Evolutionary conservation across 2,797 vertebrate species (phyloP).

Genomic region (Cyprinodon diabolis): DNA sequence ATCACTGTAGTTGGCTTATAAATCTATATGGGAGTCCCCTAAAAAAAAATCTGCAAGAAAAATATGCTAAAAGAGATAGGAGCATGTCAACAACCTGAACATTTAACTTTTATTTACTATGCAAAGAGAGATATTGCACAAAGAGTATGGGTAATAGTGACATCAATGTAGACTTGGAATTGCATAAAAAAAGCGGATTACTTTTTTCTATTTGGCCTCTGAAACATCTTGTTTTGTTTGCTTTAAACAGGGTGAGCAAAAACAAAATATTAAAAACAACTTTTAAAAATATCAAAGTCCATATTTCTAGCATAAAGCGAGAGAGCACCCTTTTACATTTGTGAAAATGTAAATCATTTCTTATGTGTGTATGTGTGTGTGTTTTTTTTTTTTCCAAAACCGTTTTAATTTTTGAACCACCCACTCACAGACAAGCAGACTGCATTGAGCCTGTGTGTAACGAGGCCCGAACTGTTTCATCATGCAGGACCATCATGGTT

Average conservation of each 20-base stretch:
- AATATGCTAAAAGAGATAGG: constrained; percentile 83
- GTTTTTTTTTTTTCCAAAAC: constrained; percentile 71
- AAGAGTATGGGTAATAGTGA: constrained; percentile 75
- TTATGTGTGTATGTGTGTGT: not conserved
- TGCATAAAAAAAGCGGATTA: constrained; percentile 63
- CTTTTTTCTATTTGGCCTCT: constrained; percentile 76
- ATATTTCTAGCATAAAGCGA: constrained; percentile 55
- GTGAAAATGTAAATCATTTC: constrained; percentile 63
- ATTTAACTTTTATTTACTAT: constrained; percentile 94
- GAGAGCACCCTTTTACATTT: constrained; percentile 71
- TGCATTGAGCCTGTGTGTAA: constrained; percentile 71
- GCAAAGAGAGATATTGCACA: constrained; percentile 95
- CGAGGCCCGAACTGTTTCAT: constrained; percentile 68
- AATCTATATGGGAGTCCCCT: constrained; percentile 77
- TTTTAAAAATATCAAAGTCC: constrained; percentile 23
- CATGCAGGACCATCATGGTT: constrained; percentile 67
- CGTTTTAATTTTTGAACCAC: constrained; percentile 69
- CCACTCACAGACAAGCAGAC: constrained; percentile 36
- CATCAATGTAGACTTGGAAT: constrained; percentile 68
- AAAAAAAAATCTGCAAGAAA: constrained; percentile 73
- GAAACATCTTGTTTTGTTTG: constrained; percentile 65
- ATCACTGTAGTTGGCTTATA: constrained; percentile 84
- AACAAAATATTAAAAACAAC: constrained; percentile 10
- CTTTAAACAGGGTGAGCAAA: constrained; percentile 57
- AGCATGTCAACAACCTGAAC: constrained; percentile 88